phyloP scores from a whole-genome alignment of 2,113 vertebrate genomes.

The Hypomesus transpacificus region DNA sequence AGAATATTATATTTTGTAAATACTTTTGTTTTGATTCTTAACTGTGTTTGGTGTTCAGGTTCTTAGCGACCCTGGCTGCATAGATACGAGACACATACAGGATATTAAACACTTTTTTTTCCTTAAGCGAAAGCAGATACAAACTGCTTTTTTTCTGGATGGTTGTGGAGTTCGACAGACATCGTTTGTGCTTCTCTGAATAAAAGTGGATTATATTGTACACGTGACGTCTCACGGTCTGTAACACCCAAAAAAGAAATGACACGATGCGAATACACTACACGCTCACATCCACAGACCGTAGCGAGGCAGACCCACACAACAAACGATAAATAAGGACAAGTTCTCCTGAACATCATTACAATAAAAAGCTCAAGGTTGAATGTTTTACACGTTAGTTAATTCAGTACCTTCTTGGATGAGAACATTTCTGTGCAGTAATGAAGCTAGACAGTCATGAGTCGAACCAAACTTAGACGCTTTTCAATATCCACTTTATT shows the following conservation, averaged over 20 bases:
- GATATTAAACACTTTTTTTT: conserved; percentile 53
- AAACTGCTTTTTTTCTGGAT: conserved; percentile 31
- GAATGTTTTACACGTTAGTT: no score
- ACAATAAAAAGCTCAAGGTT: no score
- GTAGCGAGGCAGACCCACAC: no score
- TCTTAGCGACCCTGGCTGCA: conserved; percentile 52
- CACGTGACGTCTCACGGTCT: neutral
- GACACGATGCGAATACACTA: no score
- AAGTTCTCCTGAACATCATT: no score
- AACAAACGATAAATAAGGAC: no score
- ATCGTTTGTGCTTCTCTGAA: conserved; percentile 51
- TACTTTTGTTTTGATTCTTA: conserved; percentile 58
- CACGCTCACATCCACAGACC: no score
- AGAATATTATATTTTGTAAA: conserved; percentile 58
- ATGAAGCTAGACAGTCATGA: no score
- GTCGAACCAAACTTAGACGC: no score
- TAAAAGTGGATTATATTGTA: conserved; percentile 55
- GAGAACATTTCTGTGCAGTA: neutral
- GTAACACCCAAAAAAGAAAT: neutral
- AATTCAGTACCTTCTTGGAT: neutral
- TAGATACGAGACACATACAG: conserved; percentile 63
- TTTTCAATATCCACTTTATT: conserved; percentile 84
- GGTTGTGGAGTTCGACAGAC: conserved; percentile 38
- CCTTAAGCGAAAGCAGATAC: conserved; percentile 43
- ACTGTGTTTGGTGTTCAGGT: conserved; percentile 56